Evolutionary conservation across 1,140 invertebrate species (phyloP).

Genomic region (Diorhabda elongata): DNA sequence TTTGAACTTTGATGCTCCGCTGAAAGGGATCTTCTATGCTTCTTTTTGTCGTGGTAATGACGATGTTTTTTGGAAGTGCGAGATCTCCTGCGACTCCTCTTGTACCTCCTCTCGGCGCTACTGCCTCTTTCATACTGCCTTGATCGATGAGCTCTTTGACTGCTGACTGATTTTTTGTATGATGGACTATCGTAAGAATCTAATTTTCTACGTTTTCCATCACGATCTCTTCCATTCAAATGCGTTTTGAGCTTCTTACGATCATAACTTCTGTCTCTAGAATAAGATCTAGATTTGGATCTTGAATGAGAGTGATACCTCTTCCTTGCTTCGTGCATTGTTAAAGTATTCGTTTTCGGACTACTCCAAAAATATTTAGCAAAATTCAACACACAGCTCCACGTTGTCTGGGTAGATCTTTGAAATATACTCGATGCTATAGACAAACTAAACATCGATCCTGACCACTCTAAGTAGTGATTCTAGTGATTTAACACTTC

Average conservation of each 20-base stretch:
- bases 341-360: background rate
- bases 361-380: slow-evolving; percentile 3
- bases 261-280: background rate
- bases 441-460: slow-evolving; percentile 9
- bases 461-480: background rate
- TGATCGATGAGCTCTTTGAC: slow-evolving; percentile 57
- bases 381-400: slow-evolving; percentile 3
- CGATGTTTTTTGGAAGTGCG: slow-evolving; percentile 52
- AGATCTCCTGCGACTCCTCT: slow-evolving; percentile 58
- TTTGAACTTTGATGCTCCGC: background rate
- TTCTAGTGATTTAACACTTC: background rate
- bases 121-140: slow-evolving; percentile 59
- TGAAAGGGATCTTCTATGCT: background rate
- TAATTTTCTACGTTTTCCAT: slow-evolving; percentile 7
- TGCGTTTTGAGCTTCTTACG: background rate
- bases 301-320: slow-evolving; percentile 7
- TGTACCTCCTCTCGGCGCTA: slow-evolving; percentile 59
- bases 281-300: background rate
- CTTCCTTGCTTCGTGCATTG: slow-evolving; percentile 9
- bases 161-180: slow-evolving; percentile 41
- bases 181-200: slow-evolving; percentile 7
- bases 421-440: slow-evolving; percentile 5
- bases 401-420: slow-evolving; percentile 4
- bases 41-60: background rate
- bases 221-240: slow-evolving; percentile 8